A percentile compares a stretch with the other conserved stretches of the same genome.
phyloP scores from a whole-genome alignment of 53 echinoderm and acorn worm species.

The Apostichopus leukothele region DNA sequence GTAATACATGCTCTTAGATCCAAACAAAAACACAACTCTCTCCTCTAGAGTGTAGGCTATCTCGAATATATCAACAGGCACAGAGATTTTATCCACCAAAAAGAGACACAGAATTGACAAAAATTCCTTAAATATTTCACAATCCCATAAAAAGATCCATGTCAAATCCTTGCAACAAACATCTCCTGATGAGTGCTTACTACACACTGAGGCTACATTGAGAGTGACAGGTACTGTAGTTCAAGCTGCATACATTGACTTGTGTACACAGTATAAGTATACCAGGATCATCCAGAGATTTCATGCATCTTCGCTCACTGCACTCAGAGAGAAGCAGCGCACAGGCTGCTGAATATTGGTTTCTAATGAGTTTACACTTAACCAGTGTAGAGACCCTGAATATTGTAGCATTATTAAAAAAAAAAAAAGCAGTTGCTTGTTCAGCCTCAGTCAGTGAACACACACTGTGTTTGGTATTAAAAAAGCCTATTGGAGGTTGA shows the following conservation, averaged over 20 bases:
- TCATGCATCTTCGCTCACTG: not conserved
- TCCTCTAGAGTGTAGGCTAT: not conserved
- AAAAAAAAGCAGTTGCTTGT: not conserved
- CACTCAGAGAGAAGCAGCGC: not conserved
- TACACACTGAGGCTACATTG: not conserved
- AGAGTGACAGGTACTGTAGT: no score
- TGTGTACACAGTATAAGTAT: no score
- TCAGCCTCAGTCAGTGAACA: no score
- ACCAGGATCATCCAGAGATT: not conserved
- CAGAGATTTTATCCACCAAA: not conserved
- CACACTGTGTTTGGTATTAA: no score
- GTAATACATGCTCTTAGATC: not conserved
- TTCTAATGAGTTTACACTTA: not conserved
- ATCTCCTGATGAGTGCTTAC: not conserved
- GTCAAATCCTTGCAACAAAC: not conserved
- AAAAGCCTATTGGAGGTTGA: no score
- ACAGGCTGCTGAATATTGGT: not conserved
- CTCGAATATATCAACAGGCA: not conserved
- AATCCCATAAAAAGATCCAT: not conserved
- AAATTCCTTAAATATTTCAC: not conserved
- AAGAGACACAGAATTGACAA: not conserved
- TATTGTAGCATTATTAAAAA: not conserved
- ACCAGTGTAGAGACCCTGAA: not conserved
- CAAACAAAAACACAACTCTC: not conserved
- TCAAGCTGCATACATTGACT: no score